A percentile compares a stretch with the other conserved stretches of the same genome.
Evolutionary conservation across 2,113 vertebrate genomes (phyloP).

Genomic region (Chaetorhynchus papuensis): DNA sequence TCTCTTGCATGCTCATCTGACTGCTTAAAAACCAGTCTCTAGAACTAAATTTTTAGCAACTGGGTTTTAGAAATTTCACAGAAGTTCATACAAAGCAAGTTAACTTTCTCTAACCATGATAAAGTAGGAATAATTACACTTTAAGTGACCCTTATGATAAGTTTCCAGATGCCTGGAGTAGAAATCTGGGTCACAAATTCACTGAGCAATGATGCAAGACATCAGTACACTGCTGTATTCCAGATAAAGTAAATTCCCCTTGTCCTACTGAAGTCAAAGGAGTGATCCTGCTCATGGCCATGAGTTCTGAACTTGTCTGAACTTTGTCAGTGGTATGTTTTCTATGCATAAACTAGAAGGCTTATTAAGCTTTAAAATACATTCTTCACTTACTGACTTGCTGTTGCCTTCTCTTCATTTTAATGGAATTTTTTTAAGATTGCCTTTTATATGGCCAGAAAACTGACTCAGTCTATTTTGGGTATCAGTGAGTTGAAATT

Average conservation of each 20-base stretch:
- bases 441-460: neutral
- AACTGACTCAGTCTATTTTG: neutral
- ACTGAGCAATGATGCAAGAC: neutral
- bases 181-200: neutral
- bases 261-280: neutral
- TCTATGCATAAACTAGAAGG: neutral
- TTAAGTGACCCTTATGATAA: neutral
- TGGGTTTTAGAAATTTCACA: neutral
- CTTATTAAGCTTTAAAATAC: neutral
- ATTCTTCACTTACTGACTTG: neutral
- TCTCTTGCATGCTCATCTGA: neutral
- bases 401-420: neutral
- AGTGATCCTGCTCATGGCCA: neutral
- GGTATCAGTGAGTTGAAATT: neutral
- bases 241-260: neutral
- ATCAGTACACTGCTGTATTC: neutral
- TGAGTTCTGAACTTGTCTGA: neutral
- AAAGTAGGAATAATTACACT: constrained; percentile 18
- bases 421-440: neutral
- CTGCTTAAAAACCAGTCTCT: neutral
- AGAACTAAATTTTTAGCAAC: neutral
- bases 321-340: neutral
- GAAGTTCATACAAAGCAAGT: neutral
- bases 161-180: neutral
- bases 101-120: neutral